Evolutionary conservation across 2,113 vertebrate genomes (phyloP).

Genomic region (Cepphus grylle): DNA sequence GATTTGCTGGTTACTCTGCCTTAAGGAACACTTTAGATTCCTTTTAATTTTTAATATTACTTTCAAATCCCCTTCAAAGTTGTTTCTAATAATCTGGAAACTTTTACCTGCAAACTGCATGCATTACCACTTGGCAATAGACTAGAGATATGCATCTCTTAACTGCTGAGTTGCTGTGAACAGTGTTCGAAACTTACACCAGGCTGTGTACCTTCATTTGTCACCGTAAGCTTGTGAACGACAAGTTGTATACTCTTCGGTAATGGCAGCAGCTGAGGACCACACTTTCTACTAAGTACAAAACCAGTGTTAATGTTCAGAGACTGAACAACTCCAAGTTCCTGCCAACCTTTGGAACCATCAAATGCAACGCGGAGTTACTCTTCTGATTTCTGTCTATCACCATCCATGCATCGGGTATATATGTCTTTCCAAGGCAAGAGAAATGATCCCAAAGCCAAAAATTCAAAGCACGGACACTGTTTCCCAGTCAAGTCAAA

Average conservation of each 20-base stretch:
- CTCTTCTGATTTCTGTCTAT: neutral
- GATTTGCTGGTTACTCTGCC: conserved; percentile 28
- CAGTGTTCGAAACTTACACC: neutral
- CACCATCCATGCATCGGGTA: neutral
- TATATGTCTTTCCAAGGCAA: neutral
- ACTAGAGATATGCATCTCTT: neutral
- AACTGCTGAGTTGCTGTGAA: neutral
- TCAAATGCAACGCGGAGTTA: neutral
- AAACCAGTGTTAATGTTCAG: neutral
- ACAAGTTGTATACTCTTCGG: neutral
- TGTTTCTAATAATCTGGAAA: conserved; percentile 28
- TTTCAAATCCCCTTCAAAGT: conserved; percentile 45
- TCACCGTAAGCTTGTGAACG: neutral
- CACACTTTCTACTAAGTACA: neutral
- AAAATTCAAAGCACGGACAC: neutral
- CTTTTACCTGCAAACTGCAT: neutral
- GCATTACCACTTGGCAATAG: neutral
- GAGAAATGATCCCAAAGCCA: neutral
- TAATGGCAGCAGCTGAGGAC: neutral
- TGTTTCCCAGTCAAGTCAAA: neutral
- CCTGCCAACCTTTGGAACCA: neutral
- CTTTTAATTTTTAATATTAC: conserved; percentile 57
- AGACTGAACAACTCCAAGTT: neutral
- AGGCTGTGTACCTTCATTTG: neutral
- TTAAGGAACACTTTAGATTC: conserved; percentile 21